phyloP scores from a whole-genome alignment of 1,140 invertebrate genomes.

The Brachionus koreanus region DNA sequence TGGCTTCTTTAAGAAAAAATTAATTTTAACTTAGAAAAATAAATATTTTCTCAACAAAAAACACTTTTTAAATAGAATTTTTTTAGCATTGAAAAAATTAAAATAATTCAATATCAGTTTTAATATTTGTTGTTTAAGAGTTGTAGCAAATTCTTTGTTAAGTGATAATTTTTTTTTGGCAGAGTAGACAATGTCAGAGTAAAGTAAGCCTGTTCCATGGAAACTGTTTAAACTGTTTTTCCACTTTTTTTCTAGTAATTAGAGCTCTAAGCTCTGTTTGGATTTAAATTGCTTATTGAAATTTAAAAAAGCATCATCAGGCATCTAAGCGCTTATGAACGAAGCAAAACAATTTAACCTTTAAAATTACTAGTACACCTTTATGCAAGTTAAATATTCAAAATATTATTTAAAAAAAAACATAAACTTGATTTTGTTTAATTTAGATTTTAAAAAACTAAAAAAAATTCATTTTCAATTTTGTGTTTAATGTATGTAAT shows the following conservation, averaged over 20 bases:
- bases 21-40: not conserved
- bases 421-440: conserved; percentile 9
- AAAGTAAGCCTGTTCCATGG: not conserved
- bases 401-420: not conserved
- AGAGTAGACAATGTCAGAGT: not conserved
- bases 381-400: not conserved
- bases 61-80: not conserved
- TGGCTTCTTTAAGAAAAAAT: not conserved
- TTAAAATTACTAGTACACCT: not conserved
- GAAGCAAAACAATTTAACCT: not conserved
- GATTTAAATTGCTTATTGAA: not conserved
- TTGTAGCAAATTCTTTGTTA: not conserved
- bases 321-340: not conserved
- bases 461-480: not conserved
- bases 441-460: not conserved
- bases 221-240: not conserved
- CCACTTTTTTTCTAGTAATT: not conserved
- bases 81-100: not conserved
- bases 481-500: not conserved
- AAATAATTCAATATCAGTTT: not conserved
- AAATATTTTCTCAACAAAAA: not conserved
- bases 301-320: not conserved
- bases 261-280: not conserved
- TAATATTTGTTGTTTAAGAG: not conserved
- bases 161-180: not conserved